phyloP scores from a whole-genome alignment of 2,888 invertebrate species.

The Sisyra terminalis region DNA sequence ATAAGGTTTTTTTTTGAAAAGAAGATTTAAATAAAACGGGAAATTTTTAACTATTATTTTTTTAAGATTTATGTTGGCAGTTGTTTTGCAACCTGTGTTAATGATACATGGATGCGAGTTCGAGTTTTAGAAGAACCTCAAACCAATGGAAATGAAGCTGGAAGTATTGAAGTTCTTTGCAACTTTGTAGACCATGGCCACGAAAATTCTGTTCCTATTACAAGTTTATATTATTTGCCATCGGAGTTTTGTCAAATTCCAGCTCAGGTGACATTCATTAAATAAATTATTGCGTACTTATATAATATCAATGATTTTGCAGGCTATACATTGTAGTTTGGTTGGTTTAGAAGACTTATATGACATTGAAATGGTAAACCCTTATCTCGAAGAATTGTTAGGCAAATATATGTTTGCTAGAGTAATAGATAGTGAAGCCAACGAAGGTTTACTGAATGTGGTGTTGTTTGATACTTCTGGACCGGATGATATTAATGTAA shows the following conservation, averaged over 20 bases:
- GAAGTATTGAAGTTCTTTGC: slow-evolving; percentile 28
- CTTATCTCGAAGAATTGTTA: slow-evolving; percentile 16
- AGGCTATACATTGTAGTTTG: slow-evolving; percentile 53
- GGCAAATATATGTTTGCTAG: slow-evolving; percentile 6
- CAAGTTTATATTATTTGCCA: slow-evolving; percentile 40
- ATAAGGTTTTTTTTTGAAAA: not conserved
- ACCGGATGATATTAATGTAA: slow-evolving; percentile 44
- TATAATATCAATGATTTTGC: slow-evolving; percentile 11
- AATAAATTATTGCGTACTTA: too few relatives aligned
- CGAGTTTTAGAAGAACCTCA: slow-evolving; percentile 31
- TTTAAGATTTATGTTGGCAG: slow-evolving; percentile 15
- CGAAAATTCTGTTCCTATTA: slow-evolving; percentile 35
- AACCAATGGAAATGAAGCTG: not conserved
- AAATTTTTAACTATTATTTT: not conserved
- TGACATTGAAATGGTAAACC: slow-evolving; percentile 24
- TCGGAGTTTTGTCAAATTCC: slow-evolving; percentile 46
- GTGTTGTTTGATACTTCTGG: slow-evolving; percentile 48
- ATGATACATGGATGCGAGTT: slow-evolving; percentile 39
- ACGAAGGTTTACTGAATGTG: slow-evolving; percentile 24
- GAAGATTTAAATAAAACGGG: too few relatives aligned
- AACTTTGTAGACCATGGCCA: slow-evolving; percentile 66
- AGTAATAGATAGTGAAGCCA: not conserved
- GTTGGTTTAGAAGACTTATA: slow-evolving; percentile 50
- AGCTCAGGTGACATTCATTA: slow-evolving; percentile 55
- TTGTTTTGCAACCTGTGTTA: slow-evolving; percentile 26